Base-by-base conservation (phyloP, 2,113 vertebrate genomes). In the Cyprinodon brontotheroides region DNA sequence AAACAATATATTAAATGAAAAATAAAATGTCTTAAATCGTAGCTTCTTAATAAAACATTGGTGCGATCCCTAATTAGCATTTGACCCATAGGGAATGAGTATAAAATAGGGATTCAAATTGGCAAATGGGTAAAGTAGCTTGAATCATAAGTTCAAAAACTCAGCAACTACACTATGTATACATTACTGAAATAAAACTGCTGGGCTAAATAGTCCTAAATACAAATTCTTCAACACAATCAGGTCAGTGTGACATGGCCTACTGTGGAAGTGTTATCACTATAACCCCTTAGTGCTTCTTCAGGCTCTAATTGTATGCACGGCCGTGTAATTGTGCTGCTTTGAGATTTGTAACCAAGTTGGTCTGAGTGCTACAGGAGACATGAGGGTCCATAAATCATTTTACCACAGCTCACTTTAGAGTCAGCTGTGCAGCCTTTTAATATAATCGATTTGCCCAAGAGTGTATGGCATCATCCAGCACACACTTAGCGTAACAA, bases 331-430 rank as follows among this genome's bases (percentile, higher is more conserved):
- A 41, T 9, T 41, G 41, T 41, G 41, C 41, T 68, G 57, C 41
- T 70, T 72, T 59, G 37, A 60, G 57, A 48, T 90, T 86, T 77
- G 72, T 84, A 76, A 78, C 62, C 15, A 65, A 65, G 43, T 39
- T 68, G 61, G 17, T 85, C 57, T 74, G 12, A 2, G 70, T 66
- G 75, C 47, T 62, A 14, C 61, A 74, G 29, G 13, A 70, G 81
- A 82, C 81, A 72, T 83, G 70, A 57, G 71, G 76, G 17, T 75
- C 37, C 76, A 91, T 91, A 81, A 89, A 89, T 91, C 67, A 89
- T 80, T 65, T 79, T 83, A 84, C 87, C 11, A 36, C 61, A 70
- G 62, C 65, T 15, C 48, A 22, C 60, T 79, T 38, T 70, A 77
- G 74, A 78, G 66, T 73, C 67, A 78, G 80, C 76, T 75, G 57